These are phyloP conservation scores for Menidia menidia DNA, from an alignment of 2,797 vertebrate genomes.

Conservation along the genomic window DNA sequence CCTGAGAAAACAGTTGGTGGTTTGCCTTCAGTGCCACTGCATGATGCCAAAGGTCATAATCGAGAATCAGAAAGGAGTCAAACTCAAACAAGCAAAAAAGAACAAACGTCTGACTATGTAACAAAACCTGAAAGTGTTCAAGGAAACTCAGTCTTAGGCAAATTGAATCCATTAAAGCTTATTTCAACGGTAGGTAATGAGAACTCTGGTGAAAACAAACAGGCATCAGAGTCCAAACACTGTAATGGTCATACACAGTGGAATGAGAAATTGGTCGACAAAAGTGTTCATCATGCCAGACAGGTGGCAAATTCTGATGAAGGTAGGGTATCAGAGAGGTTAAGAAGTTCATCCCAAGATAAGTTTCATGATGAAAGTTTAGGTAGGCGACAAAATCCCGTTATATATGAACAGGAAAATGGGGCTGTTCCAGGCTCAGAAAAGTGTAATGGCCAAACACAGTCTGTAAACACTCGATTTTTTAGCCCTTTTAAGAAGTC, in stretches of 20 bases:
- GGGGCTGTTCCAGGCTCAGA: constrained; percentile 26
- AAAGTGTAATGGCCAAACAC: constrained; percentile 35
- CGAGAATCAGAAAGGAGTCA: constrained; percentile 40
- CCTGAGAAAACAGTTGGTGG: constrained; percentile 69
- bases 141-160: constrained; percentile 84
- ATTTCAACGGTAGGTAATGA: constrained; percentile 72
- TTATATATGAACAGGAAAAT: constrained; percentile 41
- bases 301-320: neutral
- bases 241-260: constrained; percentile 37
- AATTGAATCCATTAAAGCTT: constrained; percentile 86
- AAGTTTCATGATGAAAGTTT: constrained; percentile 40
- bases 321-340: constrained; percentile 28
- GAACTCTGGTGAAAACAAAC: constrained; percentile 51
- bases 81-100: constrained; percentile 27
- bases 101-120: constrained; percentile 41
- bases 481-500: constrained; percentile 91
- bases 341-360: constrained; percentile 39
- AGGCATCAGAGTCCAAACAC: constrained; percentile 25
- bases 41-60: constrained; percentile 53
- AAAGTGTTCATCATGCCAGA: constrained; percentile 17
- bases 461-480: constrained; percentile 75
- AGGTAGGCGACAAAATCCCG: constrained; percentile 36
- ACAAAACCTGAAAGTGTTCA: constrained; percentile 69
- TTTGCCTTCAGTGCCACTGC: constrained; percentile 67
- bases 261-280: constrained; percentile 32